These are phyloP conservation scores for Drosophila trapezifrons DNA, from an alignment of 1,140 invertebrate genomes.

Conservation along the genomic window DNA sequence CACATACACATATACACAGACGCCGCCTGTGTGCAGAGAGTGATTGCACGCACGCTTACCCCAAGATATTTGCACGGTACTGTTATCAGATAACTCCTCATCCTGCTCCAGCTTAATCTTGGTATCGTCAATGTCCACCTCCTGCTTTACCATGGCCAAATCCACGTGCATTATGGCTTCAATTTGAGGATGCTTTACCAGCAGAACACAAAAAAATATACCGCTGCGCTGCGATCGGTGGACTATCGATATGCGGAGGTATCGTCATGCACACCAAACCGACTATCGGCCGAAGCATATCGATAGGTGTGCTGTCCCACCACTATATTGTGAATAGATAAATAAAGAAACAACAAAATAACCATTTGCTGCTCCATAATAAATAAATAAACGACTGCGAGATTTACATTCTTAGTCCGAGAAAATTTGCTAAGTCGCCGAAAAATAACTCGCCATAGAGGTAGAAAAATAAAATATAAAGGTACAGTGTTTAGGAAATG, in stretches of 20 bases:
- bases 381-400: neutral
- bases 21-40: conserved; percentile 16
- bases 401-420: neutral
- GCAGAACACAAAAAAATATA: conserved; percentile 57
- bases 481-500: conserved; percentile 35
- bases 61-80: conserved; percentile 12
- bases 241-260: conserved; percentile 20
- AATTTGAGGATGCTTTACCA: conserved; percentile 24
- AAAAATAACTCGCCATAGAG: neutral
- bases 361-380: conserved; percentile 1
- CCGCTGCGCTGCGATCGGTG: conserved; percentile 67
- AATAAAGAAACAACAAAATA: neutral
- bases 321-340: neutral
- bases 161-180: conserved; percentile 35
- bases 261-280: conserved; percentile 1
- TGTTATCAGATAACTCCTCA: conserved; percentile 15
- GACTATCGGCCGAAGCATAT: conserved; percentile 13
- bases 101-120: conserved; percentile 57
- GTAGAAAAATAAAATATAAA: neutral
- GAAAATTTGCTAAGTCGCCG: neutral
- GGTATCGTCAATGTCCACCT: conserved; percentile 56
- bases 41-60: conserved; percentile 54
- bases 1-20: conserved; percentile 8
- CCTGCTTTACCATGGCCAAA: conserved; percentile 34
- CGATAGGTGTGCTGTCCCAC: conserved; percentile 8